Base-by-base conservation (phyloP, 2,113 vertebrate species). In the Colossoma macropomum region DNA sequence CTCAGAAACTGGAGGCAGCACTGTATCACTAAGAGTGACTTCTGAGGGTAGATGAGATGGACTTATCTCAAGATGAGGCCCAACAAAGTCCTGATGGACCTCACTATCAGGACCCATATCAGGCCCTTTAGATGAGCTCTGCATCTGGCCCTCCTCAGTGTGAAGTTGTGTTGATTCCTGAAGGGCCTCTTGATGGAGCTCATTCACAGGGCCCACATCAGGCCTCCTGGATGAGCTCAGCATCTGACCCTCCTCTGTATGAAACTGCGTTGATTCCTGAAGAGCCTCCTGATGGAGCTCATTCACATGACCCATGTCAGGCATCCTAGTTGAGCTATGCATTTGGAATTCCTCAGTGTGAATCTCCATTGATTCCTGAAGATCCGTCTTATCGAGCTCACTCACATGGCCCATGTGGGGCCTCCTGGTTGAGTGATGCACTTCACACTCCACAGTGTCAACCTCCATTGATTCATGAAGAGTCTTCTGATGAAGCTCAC, bases 341-440 rank as follows among this genome's bases (percentile, higher is more conserved):
- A 38, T 38, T 3, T 38, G 34, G 34, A 3, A 38, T 63, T 60
- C n/a, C 38, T 62, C 27, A 70, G n/a, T 32, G 21, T 9, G 63
- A 32, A 65, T 30, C 45, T 83, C 81, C 34, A 21, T 45, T 32
- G 68, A 56, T 27, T 76, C 54, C 27, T 71, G 4, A 70, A 38
- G 28, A 48, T 19, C 41, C 62, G 72, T 68, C 38, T 16, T 59
- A 12, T 62, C 21, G 30, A 3, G 23, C 25, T 65, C 71, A 74
- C 34, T 38, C 21, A 66, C 13, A 6, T 23, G 17, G 11, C 30
- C n/a, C 17, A 30, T 71, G 23, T 28, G n/a, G 23, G n/a, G 54
- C 9, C 32, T 63, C 23, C 45, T 45, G 41, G 41, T 45, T 45
- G 41, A 11, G 5, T 9, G 4, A 9, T 6, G 10, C 41, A 45